Evolutionary conservation across 2,797 vertebrate genomes (phyloP).

Genomic region (Crotalus adamanteus): DNA sequence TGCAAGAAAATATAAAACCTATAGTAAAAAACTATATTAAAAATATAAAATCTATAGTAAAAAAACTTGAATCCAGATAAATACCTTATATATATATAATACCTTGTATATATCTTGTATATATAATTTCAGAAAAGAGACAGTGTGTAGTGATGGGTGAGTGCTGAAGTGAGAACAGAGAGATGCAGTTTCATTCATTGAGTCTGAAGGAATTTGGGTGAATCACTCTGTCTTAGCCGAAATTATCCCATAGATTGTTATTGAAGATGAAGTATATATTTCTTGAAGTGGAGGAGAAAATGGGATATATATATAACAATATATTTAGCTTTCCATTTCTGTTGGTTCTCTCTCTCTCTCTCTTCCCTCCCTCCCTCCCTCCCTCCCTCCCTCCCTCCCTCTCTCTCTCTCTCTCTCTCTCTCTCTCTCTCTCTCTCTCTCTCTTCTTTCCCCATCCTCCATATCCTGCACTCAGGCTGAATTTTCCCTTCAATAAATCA

Average conservation of each 20-base stretch:
- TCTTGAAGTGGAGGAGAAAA: neutral
- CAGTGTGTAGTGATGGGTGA: no score
- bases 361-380: no score
- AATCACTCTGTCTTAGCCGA: neutral
- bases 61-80: neutral
- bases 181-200: neutral
- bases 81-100: no score
- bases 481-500: neutral
- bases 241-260: neutral
- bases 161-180: neutral
- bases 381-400: no score
- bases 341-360: neutral
- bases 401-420: fast-evolving
- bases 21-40: no score
- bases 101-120: neutral
- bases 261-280: neutral
- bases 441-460: neutral
- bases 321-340: neutral
- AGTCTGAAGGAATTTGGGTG: neutral
- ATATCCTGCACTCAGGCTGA: neutral
- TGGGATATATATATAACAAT: neutral
- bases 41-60: neutral
- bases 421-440: neutral
- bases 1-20: no score
- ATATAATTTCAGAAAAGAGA: neutral